Percentiles rank a stretch among this genome's conserved stretches.
Evolutionary conservation across 2,888 invertebrate species (phyloP).

Genomic region (Meiosimyza decipiens): DNA sequence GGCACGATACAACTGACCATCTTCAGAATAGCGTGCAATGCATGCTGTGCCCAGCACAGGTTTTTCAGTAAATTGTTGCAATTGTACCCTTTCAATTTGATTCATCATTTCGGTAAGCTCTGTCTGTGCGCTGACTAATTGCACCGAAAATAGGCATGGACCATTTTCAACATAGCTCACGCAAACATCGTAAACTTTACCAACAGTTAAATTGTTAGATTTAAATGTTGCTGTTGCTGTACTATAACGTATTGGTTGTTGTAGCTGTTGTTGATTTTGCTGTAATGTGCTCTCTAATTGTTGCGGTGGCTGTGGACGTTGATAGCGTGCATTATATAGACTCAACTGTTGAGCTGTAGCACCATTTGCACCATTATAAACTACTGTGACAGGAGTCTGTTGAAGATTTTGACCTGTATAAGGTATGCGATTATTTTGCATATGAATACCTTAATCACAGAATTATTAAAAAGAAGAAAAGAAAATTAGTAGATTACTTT

Average conservation of each 20-base stretch:
- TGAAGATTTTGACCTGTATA: constrained; percentile 45
- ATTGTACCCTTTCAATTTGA: constrained; percentile 74
- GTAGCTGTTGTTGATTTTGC: constrained; percentile 8
- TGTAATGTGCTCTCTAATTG: constrained; percentile 21
- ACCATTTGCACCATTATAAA: constrained; percentile 38
- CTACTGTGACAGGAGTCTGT: constrained; percentile 22
- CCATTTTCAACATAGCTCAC: constrained; percentile 85
- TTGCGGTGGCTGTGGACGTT: constrained; percentile 41
- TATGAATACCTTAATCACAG: constrained; percentile 43
- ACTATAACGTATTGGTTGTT: constrained; percentile 35
- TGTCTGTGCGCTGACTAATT: constrained; percentile 73
- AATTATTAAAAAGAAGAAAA: background rate
- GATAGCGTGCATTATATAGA: constrained; percentile 44
- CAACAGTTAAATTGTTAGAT: constrained; percentile 68
- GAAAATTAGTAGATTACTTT: background rate
- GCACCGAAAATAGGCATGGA: constrained; percentile 81
- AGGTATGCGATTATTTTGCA: constrained; percentile 50
- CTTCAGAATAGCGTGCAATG: constrained; percentile 77
- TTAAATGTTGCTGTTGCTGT: constrained; percentile 59
- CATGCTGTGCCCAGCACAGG: constrained; percentile 83
- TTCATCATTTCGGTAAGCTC: constrained; percentile 77
- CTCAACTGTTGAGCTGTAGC: constrained; percentile 36
- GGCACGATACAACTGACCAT: constrained; percentile 78
- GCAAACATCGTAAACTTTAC: constrained; percentile 75
- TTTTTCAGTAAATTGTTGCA: constrained; percentile 74